Evolutionary conservation across 2,888 invertebrate genomes (phyloP).

Genomic region (Eupithecia tripunctaria): DNA sequence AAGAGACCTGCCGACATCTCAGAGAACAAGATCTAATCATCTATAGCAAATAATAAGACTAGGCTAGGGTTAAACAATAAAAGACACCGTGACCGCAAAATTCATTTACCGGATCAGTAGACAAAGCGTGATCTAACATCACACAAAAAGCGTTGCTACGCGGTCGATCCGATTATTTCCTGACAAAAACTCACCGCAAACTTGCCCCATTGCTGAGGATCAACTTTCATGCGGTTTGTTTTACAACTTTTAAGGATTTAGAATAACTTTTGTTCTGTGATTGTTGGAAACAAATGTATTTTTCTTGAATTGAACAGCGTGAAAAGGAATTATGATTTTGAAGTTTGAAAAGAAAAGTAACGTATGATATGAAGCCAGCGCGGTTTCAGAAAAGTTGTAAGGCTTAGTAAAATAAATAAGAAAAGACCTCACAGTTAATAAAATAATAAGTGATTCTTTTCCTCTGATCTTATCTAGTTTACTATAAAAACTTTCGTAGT

Average conservation of each 20-base stretch:
- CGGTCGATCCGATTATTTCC: constrained; percentile 30
- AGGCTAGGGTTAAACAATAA: constrained; percentile 10
- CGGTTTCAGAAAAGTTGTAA: not conserved
- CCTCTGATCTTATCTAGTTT: too few relatives aligned
- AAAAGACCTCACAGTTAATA: not conserved
- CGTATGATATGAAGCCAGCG: not conserved
- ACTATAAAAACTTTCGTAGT: too few relatives aligned
- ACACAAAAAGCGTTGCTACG: constrained; percentile 31
- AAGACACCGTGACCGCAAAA: constrained; percentile 23
- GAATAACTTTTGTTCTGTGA: constrained; percentile 32
- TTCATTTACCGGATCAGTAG: constrained; percentile 31
- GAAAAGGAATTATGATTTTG: constrained; percentile 3
- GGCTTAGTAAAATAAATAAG: not conserved
- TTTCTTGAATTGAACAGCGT: constrained; percentile 21
- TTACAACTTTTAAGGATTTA: constrained; percentile 24
- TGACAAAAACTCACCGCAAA: constrained; percentile 34
- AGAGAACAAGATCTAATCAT: not conserved
- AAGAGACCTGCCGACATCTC: not conserved
- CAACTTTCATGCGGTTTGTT: constrained; percentile 36
- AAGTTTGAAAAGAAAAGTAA: not conserved
- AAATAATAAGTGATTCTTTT: not conserved
- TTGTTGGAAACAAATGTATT: constrained; percentile 27
- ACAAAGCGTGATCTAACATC: constrained; percentile 27
- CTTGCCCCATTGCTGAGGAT: constrained; percentile 31
- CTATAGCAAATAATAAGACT: constrained; percentile 11